phyloP scores from a whole-genome alignment of 2,888 invertebrate genomes.

The Microplitis deprimator region DNA sequence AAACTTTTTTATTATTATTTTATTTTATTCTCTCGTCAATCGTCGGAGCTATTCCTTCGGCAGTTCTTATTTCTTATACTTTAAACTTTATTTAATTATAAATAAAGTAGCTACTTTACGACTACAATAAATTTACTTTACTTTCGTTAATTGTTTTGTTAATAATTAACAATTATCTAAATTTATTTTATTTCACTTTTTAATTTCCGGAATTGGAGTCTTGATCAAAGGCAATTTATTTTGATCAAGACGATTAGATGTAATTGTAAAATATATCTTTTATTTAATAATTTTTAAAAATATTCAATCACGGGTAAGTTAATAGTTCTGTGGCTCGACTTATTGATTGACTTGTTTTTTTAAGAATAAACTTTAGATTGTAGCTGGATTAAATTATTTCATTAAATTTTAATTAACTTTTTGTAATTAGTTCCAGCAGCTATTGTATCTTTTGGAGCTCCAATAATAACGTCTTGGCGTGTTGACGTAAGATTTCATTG shows the following conservation, averaged over 20 bases:
- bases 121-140: slow-evolving; percentile 1
- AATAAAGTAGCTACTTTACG: neutral
- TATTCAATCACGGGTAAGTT: too few relatives aligned
- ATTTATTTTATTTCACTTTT: neutral
- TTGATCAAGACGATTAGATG: too few relatives aligned
- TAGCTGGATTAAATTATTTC: neutral
- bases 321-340: neutral
- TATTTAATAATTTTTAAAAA: too few relatives aligned
- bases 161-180: neutral
- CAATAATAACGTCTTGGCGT: slow-evolving; percentile 73
- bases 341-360: neutral
- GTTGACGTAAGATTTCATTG: slow-evolving; percentile 74
- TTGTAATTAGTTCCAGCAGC: slow-evolving; percentile 72
- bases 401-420: slow-evolving; percentile 33
- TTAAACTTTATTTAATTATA: slow-evolving; percentile 5
- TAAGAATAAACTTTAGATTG: neutral
- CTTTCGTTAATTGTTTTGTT: neutral
- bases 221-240: too few relatives aligned
- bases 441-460: slow-evolving; percentile 75
- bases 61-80: neutral
- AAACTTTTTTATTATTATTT: slow-evolving; percentile 21
- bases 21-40: neutral
- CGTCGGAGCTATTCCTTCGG: neutral
- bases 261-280: too few relatives aligned
- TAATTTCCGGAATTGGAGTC: too few relatives aligned